These are phyloP conservation scores for Trachelus troglodyta DNA, from an alignment of 2,888 invertebrate genomes.

Conservation along the genomic window DNA sequence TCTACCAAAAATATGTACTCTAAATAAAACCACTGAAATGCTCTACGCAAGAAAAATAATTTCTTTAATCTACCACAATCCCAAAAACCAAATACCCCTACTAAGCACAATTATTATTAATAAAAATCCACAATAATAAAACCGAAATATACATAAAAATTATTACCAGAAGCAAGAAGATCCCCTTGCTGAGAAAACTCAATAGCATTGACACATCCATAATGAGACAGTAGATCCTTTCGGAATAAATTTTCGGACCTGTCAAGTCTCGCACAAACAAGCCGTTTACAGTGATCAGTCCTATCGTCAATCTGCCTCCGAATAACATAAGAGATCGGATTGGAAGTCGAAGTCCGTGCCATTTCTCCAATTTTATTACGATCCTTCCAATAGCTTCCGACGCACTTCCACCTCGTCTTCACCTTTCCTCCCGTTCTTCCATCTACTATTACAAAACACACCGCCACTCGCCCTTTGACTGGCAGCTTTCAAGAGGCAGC, in stretches of 20 bases:
- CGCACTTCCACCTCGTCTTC: slow-evolving; percentile 17
- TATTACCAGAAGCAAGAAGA: slow-evolving; percentile 86
- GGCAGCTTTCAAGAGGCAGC: neutral
- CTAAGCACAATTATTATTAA: neutral
- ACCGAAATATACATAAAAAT: neutral
- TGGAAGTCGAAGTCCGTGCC: slow-evolving; percentile 68
- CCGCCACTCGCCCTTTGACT: neutral
- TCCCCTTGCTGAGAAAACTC: slow-evolving; percentile 93
- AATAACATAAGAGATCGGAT: slow-evolving; percentile 72
- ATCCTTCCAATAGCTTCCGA: neutral
- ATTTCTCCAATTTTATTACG: slow-evolving; percentile 40
- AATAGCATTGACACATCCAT: slow-evolving; percentile 96
- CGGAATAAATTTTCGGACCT: slow-evolving; percentile 82
- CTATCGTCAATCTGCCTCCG: slow-evolving; percentile 74
- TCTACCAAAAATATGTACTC: neutral
- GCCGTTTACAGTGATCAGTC: slow-evolving; percentile 71
- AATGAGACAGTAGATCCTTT: slow-evolving; percentile 89
- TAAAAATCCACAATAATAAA: neutral
- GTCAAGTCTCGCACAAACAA: slow-evolving; percentile 73
- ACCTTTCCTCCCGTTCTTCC: slow-evolving; percentile 47
- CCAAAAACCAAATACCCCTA: neutral
- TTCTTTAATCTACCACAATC: neutral
- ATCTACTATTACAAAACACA: slow-evolving; percentile 27
- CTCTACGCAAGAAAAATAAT: neutral
- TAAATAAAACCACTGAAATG: neutral